A percentile compares a stretch with the other conserved stretches of the same genome.
Conservation (phyloP, 2,888 invertebrate genomes). For the Morinoia aosen region DNA sequence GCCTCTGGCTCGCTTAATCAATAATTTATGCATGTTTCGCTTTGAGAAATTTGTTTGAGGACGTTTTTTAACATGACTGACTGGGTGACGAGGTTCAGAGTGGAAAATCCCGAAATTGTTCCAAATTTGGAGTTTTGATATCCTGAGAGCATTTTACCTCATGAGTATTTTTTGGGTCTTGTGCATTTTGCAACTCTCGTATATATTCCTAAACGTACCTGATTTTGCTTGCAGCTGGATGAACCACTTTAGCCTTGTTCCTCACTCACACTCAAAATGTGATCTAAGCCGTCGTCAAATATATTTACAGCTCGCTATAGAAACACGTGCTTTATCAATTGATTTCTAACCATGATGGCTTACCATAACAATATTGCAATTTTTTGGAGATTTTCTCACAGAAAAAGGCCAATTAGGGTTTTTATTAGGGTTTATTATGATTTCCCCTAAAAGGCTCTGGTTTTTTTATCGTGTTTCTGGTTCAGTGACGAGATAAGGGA, state of each 20-base stretch:
- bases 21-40: not conserved
- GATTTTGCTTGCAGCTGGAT: too few relatives aligned
- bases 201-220: too few relatives aligned
- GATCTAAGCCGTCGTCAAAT: too few relatives aligned
- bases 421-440: too few relatives aligned
- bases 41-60: not conserved
- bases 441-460: too few relatives aligned
- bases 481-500: not conserved
- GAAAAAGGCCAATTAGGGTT: not conserved
- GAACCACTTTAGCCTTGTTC: too few relatives aligned
- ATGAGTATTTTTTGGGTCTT: not conserved
- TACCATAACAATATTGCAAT: not conserved
- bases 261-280: too few relatives aligned
- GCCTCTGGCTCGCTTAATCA: not conserved
- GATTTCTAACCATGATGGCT: not conserved
- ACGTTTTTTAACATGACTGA: not conserved
- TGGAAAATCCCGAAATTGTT: not conserved
- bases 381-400: not conserved
- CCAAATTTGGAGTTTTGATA: not conserved
- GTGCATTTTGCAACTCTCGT: not conserved
- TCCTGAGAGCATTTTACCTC: not conserved
- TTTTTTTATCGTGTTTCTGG: not conserved
- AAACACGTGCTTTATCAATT: too few relatives aligned
- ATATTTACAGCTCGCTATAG: too few relatives aligned
- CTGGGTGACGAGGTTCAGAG: not conserved